phyloP scores from a whole-genome alignment of 2,888 invertebrate species.

The Axea sp. region DNA sequence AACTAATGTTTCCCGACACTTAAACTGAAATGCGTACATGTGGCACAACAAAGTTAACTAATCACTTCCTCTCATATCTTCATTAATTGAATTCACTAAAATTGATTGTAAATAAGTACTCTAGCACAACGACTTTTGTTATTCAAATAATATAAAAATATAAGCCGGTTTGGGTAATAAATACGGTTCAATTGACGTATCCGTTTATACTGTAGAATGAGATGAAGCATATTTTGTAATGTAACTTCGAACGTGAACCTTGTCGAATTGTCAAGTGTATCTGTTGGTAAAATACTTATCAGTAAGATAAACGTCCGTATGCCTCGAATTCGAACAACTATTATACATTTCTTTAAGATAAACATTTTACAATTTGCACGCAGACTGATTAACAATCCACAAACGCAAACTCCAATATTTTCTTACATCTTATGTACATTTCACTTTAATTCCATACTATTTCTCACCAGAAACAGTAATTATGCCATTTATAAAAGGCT shows the following conservation, averaged over 20 bases:
- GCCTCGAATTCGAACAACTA: slow-evolving; percentile 52
- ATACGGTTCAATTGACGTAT: slow-evolving; percentile 42
- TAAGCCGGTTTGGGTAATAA: slow-evolving; percentile 27
- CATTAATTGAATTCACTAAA: slow-evolving; percentile 31
- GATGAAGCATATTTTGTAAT: slow-evolving; percentile 45
- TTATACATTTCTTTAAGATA: slow-evolving; percentile 65
- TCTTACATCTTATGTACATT: too few species aligned
- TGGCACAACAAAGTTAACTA: slow-evolving; percentile 31
- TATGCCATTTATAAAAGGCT: too few species aligned
- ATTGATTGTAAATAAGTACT: slow-evolving; percentile 26
- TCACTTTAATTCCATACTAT: too few species aligned
- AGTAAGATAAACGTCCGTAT: slow-evolving; percentile 49
- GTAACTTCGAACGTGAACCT: slow-evolving; percentile 49
- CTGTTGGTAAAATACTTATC: slow-evolving; percentile 47
- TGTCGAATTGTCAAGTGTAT: slow-evolving; percentile 42
- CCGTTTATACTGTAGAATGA: slow-evolving; percentile 24
- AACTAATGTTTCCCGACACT: slow-evolving; percentile 49
- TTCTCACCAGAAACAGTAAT: too few species aligned
- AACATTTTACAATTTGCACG: slow-evolving; percentile 67
- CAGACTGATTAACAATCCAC: slow-evolving; percentile 68
- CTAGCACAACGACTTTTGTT: slow-evolving; percentile 24
- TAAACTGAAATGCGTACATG: slow-evolving; percentile 8
- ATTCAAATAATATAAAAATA: slow-evolving; percentile 2
- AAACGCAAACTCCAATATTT: slow-evolving; percentile 24
- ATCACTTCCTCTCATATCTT: slow-evolving; percentile 37